Conservation (phyloP, 2,888 invertebrate genomes). For the Oeneis ivallda region DNA sequence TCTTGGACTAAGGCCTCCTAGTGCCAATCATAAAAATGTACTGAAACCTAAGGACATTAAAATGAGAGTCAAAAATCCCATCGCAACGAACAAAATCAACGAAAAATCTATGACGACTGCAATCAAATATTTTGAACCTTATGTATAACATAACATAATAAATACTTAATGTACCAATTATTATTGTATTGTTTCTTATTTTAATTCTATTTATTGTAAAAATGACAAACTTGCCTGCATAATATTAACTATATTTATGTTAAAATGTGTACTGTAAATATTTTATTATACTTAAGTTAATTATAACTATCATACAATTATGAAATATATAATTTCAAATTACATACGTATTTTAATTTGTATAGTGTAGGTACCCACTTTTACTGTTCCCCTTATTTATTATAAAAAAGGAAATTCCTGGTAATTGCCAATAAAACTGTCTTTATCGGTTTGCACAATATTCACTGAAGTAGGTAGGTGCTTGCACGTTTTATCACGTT, state of each 20-base stretch:
- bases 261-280: conserved; percentile 63
- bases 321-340: conserved; percentile 58
- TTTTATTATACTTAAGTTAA: conserved; percentile 63
- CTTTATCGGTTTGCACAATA: not conserved
- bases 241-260: conserved; percentile 73
- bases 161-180: conserved; percentile 28
- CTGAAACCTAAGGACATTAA: conserved; percentile 90
- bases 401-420: too few species aligned
- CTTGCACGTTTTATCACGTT: not conserved
- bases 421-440: not conserved
- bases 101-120: conserved; percentile 80
- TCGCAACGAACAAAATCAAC: conserved; percentile 82
- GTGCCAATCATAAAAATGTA: conserved; percentile 87
- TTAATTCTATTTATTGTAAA: conserved; percentile 72
- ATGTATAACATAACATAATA: conserved; percentile 59
- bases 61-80: conserved; percentile 85
- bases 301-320: conserved; percentile 64
- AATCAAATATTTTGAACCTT: conserved; percentile 80
- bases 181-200: conserved; percentile 34
- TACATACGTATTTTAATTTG: conserved; percentile 4
- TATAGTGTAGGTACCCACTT: too few species aligned
- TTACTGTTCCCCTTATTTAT: too few species aligned
- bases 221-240: conserved; percentile 78
- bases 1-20: conserved; percentile 81
- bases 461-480: not conserved